Percentiles rank a stretch among this genome's conserved stretches.
These are phyloP conservation scores for Cryptophagus acutangulus DNA, from an alignment of 2,888 invertebrate genomes.

Conservation along the genomic window DNA sequence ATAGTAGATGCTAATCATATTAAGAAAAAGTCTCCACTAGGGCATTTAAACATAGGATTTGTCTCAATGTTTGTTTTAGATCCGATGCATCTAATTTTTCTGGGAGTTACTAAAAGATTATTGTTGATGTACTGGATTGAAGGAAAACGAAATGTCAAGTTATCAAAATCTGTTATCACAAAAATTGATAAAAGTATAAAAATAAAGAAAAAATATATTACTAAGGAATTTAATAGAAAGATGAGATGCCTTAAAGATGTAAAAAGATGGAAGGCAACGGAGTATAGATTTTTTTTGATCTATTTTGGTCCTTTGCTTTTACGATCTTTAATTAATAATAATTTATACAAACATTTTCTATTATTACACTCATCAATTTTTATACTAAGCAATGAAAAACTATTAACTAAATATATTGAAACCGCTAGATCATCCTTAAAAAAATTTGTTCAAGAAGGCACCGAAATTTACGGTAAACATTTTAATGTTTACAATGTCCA, in stretches of 20 bases:
- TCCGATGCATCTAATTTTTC: slow-evolving; percentile 19
- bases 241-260: slow-evolving; percentile 10
- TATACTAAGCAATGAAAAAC: slow-evolving; percentile 9
- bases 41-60: slow-evolving; percentile 12
- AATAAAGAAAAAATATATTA: slow-evolving; percentile 5
- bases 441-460: slow-evolving; percentile 2
- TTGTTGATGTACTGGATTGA: slow-evolving; percentile 13
- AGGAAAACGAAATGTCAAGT: slow-evolving; percentile 9
- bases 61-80: slow-evolving; percentile 18
- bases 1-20: slow-evolving; percentile 8
- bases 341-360: slow-evolving; percentile 10
- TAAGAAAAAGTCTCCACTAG: slow-evolving; percentile 14
- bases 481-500: slow-evolving; percentile 10
- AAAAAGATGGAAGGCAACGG: slow-evolving; percentile 15
- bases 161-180: slow-evolving; percentile 10
- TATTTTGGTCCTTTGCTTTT: slow-evolving; percentile 5
- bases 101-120: slow-evolving; percentile 18
- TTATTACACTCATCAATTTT: slow-evolving; percentile 13
- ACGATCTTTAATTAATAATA: slow-evolving; percentile 4
- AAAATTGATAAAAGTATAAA: slow-evolving; percentile 8
- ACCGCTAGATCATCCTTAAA: slow-evolving; percentile 9
- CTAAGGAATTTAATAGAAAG: slow-evolving; percentile 8
- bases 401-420: slow-evolving; percentile 9
- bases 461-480: background rate
- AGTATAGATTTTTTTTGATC: slow-evolving; percentile 13